Evolutionary conservation across 2,113 vertebrate genomes (phyloP).

Genomic region (Chamaetylas fuelleborni): DNA sequence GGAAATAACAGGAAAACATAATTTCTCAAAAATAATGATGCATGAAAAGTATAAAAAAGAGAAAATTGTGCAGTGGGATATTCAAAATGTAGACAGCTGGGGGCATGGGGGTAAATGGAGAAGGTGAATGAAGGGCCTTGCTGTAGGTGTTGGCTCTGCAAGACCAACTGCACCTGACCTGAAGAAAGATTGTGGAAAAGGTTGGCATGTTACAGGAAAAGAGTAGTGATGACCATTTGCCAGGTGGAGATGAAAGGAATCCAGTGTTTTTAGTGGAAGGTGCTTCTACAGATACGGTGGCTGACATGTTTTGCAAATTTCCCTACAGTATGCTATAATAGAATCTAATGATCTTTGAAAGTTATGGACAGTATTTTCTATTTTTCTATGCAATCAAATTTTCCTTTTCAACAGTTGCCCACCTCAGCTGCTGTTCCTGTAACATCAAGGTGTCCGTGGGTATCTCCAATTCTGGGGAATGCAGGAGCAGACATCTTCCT

Average conservation of each 20-base stretch:
- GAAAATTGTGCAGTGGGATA: background rate
- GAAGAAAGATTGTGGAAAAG: background rate
- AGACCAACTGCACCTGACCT: background rate
- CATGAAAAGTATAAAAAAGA: background rate
- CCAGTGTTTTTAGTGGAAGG: background rate
- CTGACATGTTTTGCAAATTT: background rate
- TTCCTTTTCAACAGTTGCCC: background rate
- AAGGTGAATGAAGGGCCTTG: background rate
- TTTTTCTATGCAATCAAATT: background rate
- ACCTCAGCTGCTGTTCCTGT: background rate
- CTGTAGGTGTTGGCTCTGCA: background rate
- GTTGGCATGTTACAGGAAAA: background rate
- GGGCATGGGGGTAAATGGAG: background rate
- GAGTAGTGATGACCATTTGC: background rate
- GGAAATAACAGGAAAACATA: background rate
- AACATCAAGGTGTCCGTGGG: background rate
- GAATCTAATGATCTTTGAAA: background rate
- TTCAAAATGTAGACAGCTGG: background rate
- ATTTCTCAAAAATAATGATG: background rate
- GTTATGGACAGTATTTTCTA: background rate
- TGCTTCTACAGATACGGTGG: background rate
- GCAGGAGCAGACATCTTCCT: background rate
- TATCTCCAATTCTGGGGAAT: fast-evolving
- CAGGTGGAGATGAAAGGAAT: background rate
- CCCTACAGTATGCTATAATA: fast-evolving